These are phyloP conservation scores for Thecocarcelia acutangulata DNA, from an alignment of 2,888 invertebrate species.

Conservation along the genomic window DNA sequence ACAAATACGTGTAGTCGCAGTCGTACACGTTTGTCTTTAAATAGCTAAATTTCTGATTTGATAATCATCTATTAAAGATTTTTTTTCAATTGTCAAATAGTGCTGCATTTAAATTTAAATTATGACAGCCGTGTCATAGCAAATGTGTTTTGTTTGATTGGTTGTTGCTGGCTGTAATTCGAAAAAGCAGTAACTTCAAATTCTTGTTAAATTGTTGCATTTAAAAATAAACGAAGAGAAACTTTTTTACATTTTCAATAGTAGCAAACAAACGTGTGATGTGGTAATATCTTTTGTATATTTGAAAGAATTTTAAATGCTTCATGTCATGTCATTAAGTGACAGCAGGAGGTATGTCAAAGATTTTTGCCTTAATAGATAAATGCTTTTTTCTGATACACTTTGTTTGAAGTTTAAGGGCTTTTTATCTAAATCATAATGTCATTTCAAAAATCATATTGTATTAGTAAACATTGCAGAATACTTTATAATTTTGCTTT, in stretches of 20 bases:
- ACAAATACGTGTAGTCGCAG: background rate
- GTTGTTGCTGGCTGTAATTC: slow-evolving; percentile 29
- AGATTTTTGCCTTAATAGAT: too few relatives aligned
- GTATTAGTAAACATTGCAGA: too few relatives aligned
- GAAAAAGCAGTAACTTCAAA: slow-evolving; percentile 7
- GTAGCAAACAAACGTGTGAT: background rate
- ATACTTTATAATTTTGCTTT: too few relatives aligned
- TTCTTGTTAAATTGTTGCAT: slow-evolving; percentile 30
- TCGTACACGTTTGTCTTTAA: slow-evolving; percentile 1
- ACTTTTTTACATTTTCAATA: background rate
- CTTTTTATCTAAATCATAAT: too few relatives aligned
- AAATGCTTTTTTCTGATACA: too few relatives aligned
- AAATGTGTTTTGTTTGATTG: slow-evolving; percentile 39
- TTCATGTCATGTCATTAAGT: too few relatives aligned
- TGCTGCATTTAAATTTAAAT: slow-evolving; percentile 56
- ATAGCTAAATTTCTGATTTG: slow-evolving; percentile 26
- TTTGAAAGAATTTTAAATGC: too few relatives aligned
- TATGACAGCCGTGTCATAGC: slow-evolving; percentile 59
- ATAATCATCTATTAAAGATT: slow-evolving; percentile 39
- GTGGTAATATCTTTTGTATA: too few relatives aligned
- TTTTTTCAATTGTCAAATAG: slow-evolving; percentile 27
- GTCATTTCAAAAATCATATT: too few relatives aligned
- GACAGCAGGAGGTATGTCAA: too few relatives aligned
- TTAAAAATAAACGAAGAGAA: background rate
- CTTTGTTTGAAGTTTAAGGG: too few relatives aligned